These are phyloP conservation scores for Panorpa germanica DNA, from an alignment of 2,888 invertebrate genomes.

Conservation along the genomic window DNA sequence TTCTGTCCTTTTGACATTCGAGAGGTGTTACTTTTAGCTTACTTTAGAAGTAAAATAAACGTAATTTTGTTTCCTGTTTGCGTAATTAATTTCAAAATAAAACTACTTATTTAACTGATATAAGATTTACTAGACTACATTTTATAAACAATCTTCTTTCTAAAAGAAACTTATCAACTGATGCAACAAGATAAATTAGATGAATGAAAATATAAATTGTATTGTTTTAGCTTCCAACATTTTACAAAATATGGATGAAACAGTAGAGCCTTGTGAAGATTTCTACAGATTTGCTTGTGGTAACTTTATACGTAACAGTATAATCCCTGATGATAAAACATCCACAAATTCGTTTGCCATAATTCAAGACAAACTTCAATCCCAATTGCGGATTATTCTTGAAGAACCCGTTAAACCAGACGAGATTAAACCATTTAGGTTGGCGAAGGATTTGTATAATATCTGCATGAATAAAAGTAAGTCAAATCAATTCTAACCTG, in stretches of 20 bases:
- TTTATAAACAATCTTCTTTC: too few relatives aligned
- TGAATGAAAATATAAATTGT: too few relatives aligned
- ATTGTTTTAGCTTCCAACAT: slow-evolving; percentile 47
- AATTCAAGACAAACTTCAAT: slow-evolving; percentile 25
- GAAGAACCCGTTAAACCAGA: slow-evolving; percentile 19
- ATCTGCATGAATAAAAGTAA: slow-evolving; percentile 27
- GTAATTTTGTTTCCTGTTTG: too few relatives aligned
- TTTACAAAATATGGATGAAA: slow-evolving; percentile 41
- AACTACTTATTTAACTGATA: too few relatives aligned
- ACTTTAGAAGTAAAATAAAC: too few relatives aligned
- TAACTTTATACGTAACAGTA: slow-evolving; percentile 41
- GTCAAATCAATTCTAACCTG: slow-evolving; percentile 9
- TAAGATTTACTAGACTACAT: too few relatives aligned
- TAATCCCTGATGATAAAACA: slow-evolving; percentile 48
- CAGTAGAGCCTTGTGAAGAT: slow-evolving; percentile 55
- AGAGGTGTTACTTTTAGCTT: too few relatives aligned
- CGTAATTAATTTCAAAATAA: too few relatives aligned
- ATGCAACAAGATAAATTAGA: too few relatives aligned
- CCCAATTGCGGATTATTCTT: slow-evolving; percentile 23
- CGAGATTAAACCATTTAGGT: slow-evolving; percentile 23
- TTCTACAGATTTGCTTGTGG: slow-evolving; percentile 64
- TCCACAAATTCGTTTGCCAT: slow-evolving; percentile 24
- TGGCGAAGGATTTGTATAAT: slow-evolving; percentile 24
- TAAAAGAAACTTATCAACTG: too few relatives aligned
- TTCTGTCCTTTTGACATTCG: too few relatives aligned